phyloP scores from a whole-genome alignment of 1,140 invertebrate genomes.

The Drosophila fuyamai region DNA sequence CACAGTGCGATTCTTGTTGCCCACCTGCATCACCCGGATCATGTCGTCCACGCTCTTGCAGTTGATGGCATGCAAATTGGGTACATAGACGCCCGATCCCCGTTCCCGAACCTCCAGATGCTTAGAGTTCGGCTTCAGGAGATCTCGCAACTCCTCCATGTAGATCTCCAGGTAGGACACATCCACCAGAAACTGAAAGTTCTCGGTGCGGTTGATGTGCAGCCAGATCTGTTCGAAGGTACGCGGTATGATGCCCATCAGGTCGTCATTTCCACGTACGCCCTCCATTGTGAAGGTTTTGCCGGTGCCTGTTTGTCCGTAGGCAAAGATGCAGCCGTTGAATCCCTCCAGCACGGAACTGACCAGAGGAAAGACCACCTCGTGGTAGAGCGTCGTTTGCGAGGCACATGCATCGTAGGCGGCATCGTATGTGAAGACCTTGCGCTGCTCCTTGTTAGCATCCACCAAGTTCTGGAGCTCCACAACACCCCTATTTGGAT shows the following conservation, averaged over 20 bases:
- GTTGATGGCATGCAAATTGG: conserved; percentile 94
- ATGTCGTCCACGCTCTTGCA: conserved; percentile 97
- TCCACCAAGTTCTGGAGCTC: conserved; percentile 88
- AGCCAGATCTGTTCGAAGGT: conserved; percentile 98
- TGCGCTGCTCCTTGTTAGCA: conserved; percentile 86
- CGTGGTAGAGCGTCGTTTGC: conserved; percentile 97
- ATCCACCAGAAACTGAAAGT: conserved; percentile 96
- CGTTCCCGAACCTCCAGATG: conserved; percentile 90
- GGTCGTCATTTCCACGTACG: conserved; percentile 86
- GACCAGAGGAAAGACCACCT: conserved; percentile 95
- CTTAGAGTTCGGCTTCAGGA: conserved; percentile 93
- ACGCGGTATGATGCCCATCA: conserved; percentile 95
- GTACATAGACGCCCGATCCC: conserved; percentile 95
- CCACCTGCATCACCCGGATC: conserved; percentile 94
- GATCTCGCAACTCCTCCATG: conserved; percentile 96
- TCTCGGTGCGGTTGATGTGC: conserved; percentile 93
- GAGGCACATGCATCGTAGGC: conserved; percentile 94
- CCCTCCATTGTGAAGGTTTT: conserved; percentile 99
- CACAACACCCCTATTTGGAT: conserved; percentile 88
- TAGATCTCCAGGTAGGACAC: conserved; percentile 98
- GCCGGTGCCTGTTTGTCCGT: conserved; percentile 97
- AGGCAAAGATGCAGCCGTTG: conserved; percentile 98
- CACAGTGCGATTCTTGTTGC: conserved; percentile 95
- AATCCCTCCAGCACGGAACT: conserved; percentile 97
- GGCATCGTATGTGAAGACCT: conserved; percentile 96